Conservation (phyloP, 2,113 vertebrate species). For the Monopterus albus region DNA sequence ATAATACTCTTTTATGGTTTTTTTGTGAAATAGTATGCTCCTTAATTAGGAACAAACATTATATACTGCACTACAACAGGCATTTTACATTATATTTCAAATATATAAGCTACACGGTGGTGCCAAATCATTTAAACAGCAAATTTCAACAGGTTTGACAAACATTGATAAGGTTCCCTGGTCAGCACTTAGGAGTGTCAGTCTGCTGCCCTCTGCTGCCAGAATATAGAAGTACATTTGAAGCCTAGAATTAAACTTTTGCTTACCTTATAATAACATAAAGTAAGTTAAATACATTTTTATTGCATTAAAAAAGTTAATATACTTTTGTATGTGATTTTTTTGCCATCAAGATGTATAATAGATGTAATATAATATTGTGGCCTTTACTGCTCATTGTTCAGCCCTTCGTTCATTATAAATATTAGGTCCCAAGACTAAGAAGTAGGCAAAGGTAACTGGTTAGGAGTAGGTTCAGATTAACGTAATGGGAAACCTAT, state of each 20-base stretch:
- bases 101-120: neutral
- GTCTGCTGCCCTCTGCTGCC: slow-evolving; percentile 70
- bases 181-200: slow-evolving; percentile 11
- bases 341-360: neutral
- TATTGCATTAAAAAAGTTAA: neutral
- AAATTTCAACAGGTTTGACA: neutral
- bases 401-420: too few species aligned
- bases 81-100: neutral
- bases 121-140: neutral
- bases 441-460: too few species aligned
- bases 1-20: neutral
- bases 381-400: too few species aligned
- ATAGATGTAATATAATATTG: neutral
- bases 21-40: neutral
- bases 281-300: fast-evolving
- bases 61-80: neutral
- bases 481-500: too few species aligned
- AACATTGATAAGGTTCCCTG: too few species aligned
- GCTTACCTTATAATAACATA: too few species aligned
- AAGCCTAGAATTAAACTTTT: neutral
- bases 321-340: neutral
- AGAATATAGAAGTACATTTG: neutral
- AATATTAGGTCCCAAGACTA: too few species aligned
- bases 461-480: too few species aligned
- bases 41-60: neutral